These are phyloP conservation scores for Synchiropus splendidus DNA, from an alignment of 2,113 vertebrate species.

Conservation along the genomic window DNA sequence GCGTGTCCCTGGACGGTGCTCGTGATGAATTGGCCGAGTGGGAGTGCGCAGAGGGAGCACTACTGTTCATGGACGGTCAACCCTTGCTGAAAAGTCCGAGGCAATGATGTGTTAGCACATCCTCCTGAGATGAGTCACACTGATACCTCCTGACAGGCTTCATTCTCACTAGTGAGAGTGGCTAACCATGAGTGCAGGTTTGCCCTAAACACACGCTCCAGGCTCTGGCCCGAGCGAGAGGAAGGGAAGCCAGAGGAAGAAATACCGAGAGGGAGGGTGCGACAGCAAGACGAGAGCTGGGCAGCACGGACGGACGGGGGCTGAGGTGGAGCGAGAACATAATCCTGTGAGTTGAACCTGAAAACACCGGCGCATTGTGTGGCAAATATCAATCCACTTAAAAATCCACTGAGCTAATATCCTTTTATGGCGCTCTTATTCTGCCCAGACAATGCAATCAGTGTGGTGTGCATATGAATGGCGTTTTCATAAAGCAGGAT, in stretches of 20 bases:
- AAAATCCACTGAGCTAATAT: neutral
- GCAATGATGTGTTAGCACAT: constrained; percentile 58
- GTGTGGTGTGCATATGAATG: constrained; percentile 29
- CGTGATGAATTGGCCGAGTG: constrained; percentile 52
- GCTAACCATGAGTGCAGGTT: constrained; percentile 49
- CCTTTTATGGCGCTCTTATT: constrained; percentile 22
- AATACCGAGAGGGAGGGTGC: constrained; percentile 55
- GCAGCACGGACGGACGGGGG: constrained; percentile 16
- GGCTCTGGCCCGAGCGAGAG: constrained; percentile 59
- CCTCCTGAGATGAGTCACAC: constrained; percentile 58
- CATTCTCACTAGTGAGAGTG: constrained; percentile 53
- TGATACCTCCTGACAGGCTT: constrained; percentile 63
- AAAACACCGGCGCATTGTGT: neutral
- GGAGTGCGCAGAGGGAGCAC: constrained; percentile 38
- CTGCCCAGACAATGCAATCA: constrained; percentile 19
- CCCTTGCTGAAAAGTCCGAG: constrained; percentile 43
- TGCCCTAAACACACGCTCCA: constrained; percentile 55
- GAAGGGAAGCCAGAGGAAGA: constrained; percentile 53
- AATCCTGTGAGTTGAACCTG: neutral
- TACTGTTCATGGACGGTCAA: constrained; percentile 61
- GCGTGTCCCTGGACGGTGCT: constrained; percentile 13
- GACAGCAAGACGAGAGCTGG: constrained; percentile 38
- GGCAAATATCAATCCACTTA: no score
- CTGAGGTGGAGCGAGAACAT: constrained; percentile 28
- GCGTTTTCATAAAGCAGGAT: constrained; percentile 46